Evolutionary conservation across 64 coral and sea anemone genomes (phyloP), one percentile per base, ranked within the genome.

Genomic region (Montipora capricornis): DNA sequence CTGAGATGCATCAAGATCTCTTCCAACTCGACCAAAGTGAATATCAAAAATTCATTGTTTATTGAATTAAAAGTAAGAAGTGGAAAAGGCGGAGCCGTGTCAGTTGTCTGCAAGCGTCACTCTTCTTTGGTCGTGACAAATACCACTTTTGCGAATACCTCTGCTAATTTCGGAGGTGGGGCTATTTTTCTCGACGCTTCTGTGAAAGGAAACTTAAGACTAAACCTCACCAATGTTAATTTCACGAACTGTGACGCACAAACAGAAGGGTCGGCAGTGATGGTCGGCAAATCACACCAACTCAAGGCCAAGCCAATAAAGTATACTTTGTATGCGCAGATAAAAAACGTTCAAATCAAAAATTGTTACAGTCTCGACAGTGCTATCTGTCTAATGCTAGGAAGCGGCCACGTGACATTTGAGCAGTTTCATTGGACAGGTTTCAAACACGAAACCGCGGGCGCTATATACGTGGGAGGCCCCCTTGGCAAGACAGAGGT

Each of bases 1-100:
- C 44, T 86, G 45, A 86, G 82, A 51, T 86, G 82, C 47, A 70
- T 86, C 2, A 86, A 86, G 47, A 86, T 86, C 24, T 71, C 67
- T 73, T 49, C 82, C 5, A 0, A 51, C 6, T 44, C 68, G 49
- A 45, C 82, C 6, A 50, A 86, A 49, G 66, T 86, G 5, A 4
- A 20, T 2, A 86, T 86, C 5, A 64, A 86, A 3, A 71, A 86
- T 73, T 86, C 82, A 5, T 69, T 59, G n/a, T 86, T 86, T 67
- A 64, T 51, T 22, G 82, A 64, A 9, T 59, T 68, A 4, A 71
- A 22, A 0, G 82, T 68, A 2, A 52, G 17, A 16, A 71, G 12
- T 5, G 82, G 64, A 69, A 86, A 86, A 47, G 82, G 82, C 2
- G 82, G 82, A 6, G 66, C 64, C 19, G 19, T 86, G 45, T 71